These are phyloP conservation scores for Tetranychus piercei DNA, from an alignment of 2,888 invertebrate genomes.

Conservation along the genomic window DNA sequence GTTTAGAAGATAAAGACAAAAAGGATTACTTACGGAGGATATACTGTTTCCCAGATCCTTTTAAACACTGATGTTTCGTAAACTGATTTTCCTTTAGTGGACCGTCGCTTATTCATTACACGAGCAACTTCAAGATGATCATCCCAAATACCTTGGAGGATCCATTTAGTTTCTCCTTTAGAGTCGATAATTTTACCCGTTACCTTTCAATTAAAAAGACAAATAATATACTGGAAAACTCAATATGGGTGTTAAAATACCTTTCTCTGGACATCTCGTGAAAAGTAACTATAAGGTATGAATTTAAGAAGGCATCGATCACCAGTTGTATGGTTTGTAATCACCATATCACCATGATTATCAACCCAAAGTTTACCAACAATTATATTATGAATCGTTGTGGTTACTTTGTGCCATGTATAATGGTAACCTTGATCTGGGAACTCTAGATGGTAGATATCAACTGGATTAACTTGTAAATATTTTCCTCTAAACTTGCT, in stretches of 20 bases:
- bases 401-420: slow-evolving; percentile 93
- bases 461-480: slow-evolving; percentile 49
- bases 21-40: slow-evolving; percentile 44
- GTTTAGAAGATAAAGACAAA: too few relatives aligned
- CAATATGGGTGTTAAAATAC: slow-evolving; percentile 36
- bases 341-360: slow-evolving; percentile 98
- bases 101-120: slow-evolving; percentile 42
- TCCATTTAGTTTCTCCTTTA: slow-evolving; percentile 42
- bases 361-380: slow-evolving; percentile 99
- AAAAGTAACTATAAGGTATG: slow-evolving; percentile 95
- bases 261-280: slow-evolving; percentile 77
- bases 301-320: slow-evolving; percentile 92
- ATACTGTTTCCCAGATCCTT: slow-evolving; percentile 64
- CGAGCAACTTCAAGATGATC: slow-evolving; percentile 79
- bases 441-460: slow-evolving; percentile 45
- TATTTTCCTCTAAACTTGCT: slow-evolving; percentile 98
- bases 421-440: slow-evolving; percentile 46
- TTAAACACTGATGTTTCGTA: slow-evolving; percentile 76
- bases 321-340: slow-evolving; percentile 66
- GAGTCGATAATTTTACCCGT: slow-evolving; percentile 45
- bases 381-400: slow-evolving; percentile 90
- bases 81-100: slow-evolving; percentile 53
- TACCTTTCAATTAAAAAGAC: slow-evolving; percentile 39
- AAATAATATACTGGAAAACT: not conserved
- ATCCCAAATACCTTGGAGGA: slow-evolving; percentile 80